A percentile compares a stretch with the other conserved stretches of the same genome.
phyloP scores from a whole-genome alignment of 2,113 vertebrate genomes.

The Fulmarus glacialis region DNA sequence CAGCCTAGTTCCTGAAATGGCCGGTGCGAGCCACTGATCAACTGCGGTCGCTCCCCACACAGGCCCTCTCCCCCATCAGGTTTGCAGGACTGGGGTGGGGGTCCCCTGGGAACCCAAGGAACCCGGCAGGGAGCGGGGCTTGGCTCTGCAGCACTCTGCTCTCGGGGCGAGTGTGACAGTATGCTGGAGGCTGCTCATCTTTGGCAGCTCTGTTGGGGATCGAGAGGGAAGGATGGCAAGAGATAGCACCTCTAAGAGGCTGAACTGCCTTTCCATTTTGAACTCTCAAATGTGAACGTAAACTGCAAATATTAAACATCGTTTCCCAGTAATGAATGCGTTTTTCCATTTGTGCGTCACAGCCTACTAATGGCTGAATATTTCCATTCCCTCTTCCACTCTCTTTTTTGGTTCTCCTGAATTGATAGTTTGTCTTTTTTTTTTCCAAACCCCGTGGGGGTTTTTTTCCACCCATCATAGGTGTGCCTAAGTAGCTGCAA shows the following conservation, averaged over 20 bases:
- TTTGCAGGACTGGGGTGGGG: not conserved
- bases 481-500: not conserved
- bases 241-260: not conserved
- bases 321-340: constrained; percentile 1
- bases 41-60: fast-evolving
- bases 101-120: not conserved
- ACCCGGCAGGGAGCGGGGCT: not conserved
- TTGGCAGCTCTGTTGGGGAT: not conserved
- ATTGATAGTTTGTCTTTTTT: not conserved
- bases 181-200: not conserved
- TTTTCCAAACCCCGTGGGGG: not conserved
- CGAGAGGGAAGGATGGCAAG: not conserved
- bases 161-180: not conserved
- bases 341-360: constrained; percentile 34
- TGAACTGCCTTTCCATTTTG: not conserved
- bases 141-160: not conserved
- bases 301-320: not conserved
- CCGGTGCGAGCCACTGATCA: not conserved
- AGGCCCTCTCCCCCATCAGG: not conserved
- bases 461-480: not conserved
- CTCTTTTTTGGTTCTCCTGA: not conserved
- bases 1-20: not conserved
- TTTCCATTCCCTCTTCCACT: not conserved
- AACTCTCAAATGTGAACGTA: not conserved
- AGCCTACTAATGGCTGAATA: not conserved